Base-by-base conservation (phyloP, 92 coral and sea anemone genomes). In the Palythoa caribaeorum region DNA sequence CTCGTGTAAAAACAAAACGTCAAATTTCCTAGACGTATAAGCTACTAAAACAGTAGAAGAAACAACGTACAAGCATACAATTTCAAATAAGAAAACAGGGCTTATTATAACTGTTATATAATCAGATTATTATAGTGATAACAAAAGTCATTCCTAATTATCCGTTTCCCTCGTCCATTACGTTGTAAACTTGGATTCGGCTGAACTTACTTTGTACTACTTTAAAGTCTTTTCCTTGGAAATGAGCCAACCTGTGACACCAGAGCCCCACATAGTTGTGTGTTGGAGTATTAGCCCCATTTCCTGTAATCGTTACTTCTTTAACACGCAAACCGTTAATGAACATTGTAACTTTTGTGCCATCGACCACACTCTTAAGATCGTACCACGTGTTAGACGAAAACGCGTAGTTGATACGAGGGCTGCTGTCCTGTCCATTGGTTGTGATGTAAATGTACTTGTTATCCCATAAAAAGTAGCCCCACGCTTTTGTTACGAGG, bases 311-410 rank as follows among this genome's bases (percentile, higher is more conserved):
- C 39, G 57, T 39, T 59, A 79, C 44, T 62, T 79, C 73, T 44
- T 59, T 60, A 15, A 79, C 84, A 79, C 84, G 84, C 21, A 79
- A n/a, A 3, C 84, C 84, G 53, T 79, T 79, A 44, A 79, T 79
- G 71, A 62, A 79, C 3, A 79, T 38, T n/a, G 84, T 79, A 20
- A 79, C 73, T 48, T 79, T 79, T 20, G 6, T 38, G 9, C 84
- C 84, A 37, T 79, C 84, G 9, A 79, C 84, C 15, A 79, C 73
- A 60, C 73, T 79, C 73, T 40, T 38, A 17, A 79, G 84, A 21
- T 79, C 84, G 12, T 79, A 79, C 84, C 84, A 79, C 84, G 28
- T 19, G 53, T 79, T 79, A 13, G 84, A 79, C 3, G 73, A 79
- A 19, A 79, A 79, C 3, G 73, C 36, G 71, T 59, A 79, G n/a